These are phyloP conservation scores for Myotis lucifugus DNA, from an alignment of 2,113 vertebrate genomes.

Conservation along the genomic window DNA sequence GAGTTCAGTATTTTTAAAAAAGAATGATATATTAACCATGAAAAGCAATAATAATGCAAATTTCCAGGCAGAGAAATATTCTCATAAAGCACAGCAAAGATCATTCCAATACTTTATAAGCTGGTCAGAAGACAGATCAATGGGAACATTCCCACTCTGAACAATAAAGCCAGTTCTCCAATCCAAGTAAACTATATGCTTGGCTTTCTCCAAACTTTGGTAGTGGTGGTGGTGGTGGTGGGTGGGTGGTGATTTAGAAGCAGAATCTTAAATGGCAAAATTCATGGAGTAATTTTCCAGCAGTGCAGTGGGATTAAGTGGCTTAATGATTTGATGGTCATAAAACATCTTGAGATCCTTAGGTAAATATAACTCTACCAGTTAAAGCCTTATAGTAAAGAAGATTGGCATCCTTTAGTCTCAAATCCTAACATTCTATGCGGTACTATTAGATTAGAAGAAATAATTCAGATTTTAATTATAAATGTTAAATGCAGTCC, in stretches of 20 bases:
- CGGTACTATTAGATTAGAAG: not conserved
- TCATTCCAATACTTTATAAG: not conserved
- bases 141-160: not conserved
- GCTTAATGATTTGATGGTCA: not conserved
- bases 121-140: not conserved
- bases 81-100: not conserved
- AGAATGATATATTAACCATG: conserved; percentile 16
- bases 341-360: conserved; percentile 20
- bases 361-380: not conserved
- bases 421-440: not conserved
- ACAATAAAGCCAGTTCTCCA: not conserved
- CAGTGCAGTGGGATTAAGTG: not conserved
- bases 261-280: conserved; percentile 25
- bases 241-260: not conserved
- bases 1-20: not conserved
- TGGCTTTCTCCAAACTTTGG: not conserved
- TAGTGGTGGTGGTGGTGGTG: too few relatives aligned
- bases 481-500: not conserved
- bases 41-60: conserved; percentile 60
- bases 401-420: not conserved
- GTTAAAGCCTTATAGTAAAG: not conserved
- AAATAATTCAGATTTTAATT: not conserved
- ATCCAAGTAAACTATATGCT: not conserved
- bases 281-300: not conserved
- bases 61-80: conserved; percentile 47